Evolutionary conservation across 2,888 invertebrate genomes (phyloP).

Genomic region (Lacanobia wlatinum): DNA sequence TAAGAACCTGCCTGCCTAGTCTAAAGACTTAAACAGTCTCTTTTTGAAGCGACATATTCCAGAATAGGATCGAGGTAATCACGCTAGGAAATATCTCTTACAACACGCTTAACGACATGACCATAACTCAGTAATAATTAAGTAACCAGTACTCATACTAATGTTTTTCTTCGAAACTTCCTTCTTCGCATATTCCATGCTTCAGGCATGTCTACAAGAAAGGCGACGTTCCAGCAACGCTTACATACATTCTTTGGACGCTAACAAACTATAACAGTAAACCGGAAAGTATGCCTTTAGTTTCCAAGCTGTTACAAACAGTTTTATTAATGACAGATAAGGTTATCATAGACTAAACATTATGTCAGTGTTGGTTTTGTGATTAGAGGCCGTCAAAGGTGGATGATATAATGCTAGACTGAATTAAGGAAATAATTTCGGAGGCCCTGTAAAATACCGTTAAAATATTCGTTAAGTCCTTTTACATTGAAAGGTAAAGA

Average conservation of each 20-base stretch:
- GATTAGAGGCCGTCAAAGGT: slow-evolving; percentile 44
- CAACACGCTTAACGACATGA: slow-evolving; percentile 35
- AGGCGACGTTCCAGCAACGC: slow-evolving; percentile 38
- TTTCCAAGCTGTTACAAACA: slow-evolving; percentile 25
- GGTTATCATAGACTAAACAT: slow-evolving; percentile 61
- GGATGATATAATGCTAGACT: slow-evolving; percentile 27
- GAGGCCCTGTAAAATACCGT: not conserved
- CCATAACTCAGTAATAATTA: slow-evolving; percentile 51
- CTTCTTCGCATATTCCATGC: slow-evolving; percentile 40
- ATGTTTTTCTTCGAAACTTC: slow-evolving; percentile 54
- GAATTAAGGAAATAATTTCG: slow-evolving; percentile 4
- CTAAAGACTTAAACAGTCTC: not conserved
- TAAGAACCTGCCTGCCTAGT: not conserved
- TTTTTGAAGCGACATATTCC: not conserved
- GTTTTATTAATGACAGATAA: slow-evolving; percentile 60
- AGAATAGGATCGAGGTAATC: slow-evolving; percentile 24
- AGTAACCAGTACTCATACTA: slow-evolving; percentile 48
- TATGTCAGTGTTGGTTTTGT: slow-evolving; percentile 56
- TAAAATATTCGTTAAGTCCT: not conserved
- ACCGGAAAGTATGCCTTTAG: slow-evolving; percentile 39
- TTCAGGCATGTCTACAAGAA: slow-evolving; percentile 49
- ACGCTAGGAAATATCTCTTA: slow-evolving; percentile 44
- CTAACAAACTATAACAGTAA: slow-evolving; percentile 39
- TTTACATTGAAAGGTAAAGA: not conserved
- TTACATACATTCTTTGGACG: slow-evolving; percentile 49